Evolutionary conservation across 2,888 invertebrate genomes (phyloP).

Genomic region (Anthrax anthrax): DNA sequence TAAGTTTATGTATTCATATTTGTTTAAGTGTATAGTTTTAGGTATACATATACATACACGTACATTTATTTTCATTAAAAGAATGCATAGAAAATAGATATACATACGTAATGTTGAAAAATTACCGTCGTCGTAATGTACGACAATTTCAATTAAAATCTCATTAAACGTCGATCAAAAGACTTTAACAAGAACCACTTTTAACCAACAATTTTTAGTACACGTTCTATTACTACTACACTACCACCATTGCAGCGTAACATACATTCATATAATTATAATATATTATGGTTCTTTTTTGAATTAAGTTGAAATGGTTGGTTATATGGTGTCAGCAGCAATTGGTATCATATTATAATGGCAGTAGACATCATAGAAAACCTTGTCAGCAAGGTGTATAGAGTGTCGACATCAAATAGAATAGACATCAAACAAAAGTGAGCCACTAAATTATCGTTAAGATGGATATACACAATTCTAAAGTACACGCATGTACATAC

Average conservation of each 20-base stretch:
- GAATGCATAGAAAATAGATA: too few relatives aligned
- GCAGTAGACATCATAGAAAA: background rate
- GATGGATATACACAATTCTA: too few relatives aligned
- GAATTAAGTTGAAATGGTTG: background rate
- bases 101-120: background rate
- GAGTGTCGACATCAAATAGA: background rate
- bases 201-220: background rate
- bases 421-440: background rate
- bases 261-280: too few relatives aligned
- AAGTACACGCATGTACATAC: too few relatives aligned
- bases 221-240: too few relatives aligned
- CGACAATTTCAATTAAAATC: constrained; percentile 8
- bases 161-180: constrained; percentile 2
- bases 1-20: too few relatives aligned
- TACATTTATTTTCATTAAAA: too few relatives aligned
- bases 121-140: background rate
- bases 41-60: too few relatives aligned
- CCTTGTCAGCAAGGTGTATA: background rate
- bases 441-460: background rate
- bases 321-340: background rate
- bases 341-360: background rate
- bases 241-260: too few relatives aligned
- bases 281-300: too few relatives aligned
- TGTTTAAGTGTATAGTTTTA: too few relatives aligned
- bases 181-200: background rate